Evolutionary conservation across 2,113 vertebrate species (phyloP).

Genomic region (Picathartes gymnocephalus): DNA sequence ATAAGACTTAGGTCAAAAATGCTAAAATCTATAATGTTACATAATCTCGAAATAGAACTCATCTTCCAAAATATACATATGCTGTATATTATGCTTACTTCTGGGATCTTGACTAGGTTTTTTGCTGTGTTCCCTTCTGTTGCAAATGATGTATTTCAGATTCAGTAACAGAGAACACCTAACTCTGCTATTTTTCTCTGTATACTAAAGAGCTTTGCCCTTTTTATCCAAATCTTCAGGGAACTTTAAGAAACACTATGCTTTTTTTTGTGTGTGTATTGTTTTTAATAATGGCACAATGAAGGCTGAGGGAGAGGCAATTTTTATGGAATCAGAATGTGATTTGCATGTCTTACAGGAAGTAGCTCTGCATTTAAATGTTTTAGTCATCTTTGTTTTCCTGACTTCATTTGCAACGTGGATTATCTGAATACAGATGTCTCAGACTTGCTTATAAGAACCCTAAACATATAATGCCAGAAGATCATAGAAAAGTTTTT

Average conservation of each 20-base stretch:
- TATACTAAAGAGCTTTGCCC: neutral
- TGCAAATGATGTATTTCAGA: neutral
- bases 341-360: neutral
- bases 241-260: neutral
- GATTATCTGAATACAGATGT: slow-evolving; percentile 4
- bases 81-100: neutral
- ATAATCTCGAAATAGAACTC: neutral
- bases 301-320: neutral
- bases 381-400: slow-evolving; percentile 13
- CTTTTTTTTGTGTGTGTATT: neutral
- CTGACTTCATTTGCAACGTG: neutral
- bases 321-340: slow-evolving; percentile 7
- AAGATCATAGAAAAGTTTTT: neutral
- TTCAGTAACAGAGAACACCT: neutral
- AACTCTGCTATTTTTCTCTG: neutral
- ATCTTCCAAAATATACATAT: neutral
- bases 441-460: neutral
- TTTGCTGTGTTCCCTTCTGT: neutral
- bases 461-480: neutral
- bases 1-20: neutral
- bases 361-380: neutral
- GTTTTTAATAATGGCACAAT: neutral
- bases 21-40: neutral
- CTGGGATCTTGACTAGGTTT: neutral
- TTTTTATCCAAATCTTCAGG: neutral